Evolutionary conservation across 1,140 invertebrate species (phyloP), one percentile per base, ranked within the genome.

Genomic region (Sitophilus oryzae): DNA sequence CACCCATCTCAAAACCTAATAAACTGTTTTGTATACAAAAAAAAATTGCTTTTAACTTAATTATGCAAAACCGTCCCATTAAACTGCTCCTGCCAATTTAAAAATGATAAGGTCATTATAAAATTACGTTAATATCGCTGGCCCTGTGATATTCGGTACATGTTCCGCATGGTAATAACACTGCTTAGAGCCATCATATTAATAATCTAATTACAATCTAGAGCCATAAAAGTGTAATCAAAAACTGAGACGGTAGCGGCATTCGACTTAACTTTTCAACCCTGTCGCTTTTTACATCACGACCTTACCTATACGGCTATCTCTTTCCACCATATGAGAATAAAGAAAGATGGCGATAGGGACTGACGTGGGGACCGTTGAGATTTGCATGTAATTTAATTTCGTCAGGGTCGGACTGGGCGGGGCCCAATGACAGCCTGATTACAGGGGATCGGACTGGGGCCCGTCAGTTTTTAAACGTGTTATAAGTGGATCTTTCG

Each of bases 341-440:
- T 56, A 14, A 16, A 52, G 4, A 45, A 58, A 20, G 54, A 55
- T 42, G 48, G 45, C 22, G 36, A 36, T 35, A n/a, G 21, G 15
- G 22, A 22, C 42, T 62, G 63, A 61, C 60, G 64, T 61, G 59
- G 38, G 45, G 41, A 54, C 56, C 61, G 64, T 66, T 63, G 55
- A 38, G 56, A 60, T 52, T 55, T 60, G 61, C 61, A 60, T 63
- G 63, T 68, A 66, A 69, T 69, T 69, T 69, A 69, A 69, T 69
- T 69, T 69, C 62, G 61, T 68, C 66, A 66, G 67, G 65, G 67
- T 66, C 62, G 67, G 62, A 59, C 59, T 66, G 63, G 67, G 67
- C 56, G 67, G 66, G 56, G 66, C 55, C 54, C 59, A 68, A 50
- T 66, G 67, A 69, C 67, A 69, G 63, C 44, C 59, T 69, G 66